These are phyloP conservation scores for Melanocharis versteri DNA, from an alignment of 2,113 vertebrate genomes.

Conservation along the genomic window DNA sequence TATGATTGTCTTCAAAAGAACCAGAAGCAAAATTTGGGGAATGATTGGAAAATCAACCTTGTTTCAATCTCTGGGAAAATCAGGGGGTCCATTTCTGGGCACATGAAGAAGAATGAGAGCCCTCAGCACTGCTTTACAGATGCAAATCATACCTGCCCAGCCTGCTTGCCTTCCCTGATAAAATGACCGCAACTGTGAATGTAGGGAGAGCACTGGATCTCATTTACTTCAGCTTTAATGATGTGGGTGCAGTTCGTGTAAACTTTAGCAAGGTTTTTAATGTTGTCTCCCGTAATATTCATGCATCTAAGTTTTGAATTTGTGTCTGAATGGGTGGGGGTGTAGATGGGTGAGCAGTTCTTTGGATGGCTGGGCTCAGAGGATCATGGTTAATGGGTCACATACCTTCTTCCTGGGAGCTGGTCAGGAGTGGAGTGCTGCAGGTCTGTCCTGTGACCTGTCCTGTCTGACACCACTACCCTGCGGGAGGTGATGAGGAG, in stretches of 20 bases:
- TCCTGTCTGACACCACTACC: not conserved
- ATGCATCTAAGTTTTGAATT: not conserved
- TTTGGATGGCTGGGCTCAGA: not conserved
- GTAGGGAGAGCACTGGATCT: not conserved
- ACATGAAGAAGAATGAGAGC: not conserved
- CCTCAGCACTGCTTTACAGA: not conserved
- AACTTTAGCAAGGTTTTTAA: not conserved
- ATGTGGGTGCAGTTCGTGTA: too few species aligned
- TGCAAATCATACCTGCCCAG: not conserved
- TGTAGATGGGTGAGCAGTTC: not conserved
- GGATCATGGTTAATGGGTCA: accelerated
- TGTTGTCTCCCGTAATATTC: not conserved
- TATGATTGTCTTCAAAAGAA: not conserved
- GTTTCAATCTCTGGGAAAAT: not conserved
- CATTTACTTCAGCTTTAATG: not conserved
- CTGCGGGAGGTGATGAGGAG: not conserved
- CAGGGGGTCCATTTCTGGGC: not conserved
- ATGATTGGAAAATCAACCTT: not conserved
- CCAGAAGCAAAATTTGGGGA: not conserved
- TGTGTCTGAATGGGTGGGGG: not conserved
- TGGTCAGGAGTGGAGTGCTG: accelerated
- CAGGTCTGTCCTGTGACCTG: not conserved
- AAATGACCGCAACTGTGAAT: not conserved
- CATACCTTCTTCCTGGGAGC: not conserved
- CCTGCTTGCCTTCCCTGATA: not conserved